phyloP scores from a whole-genome alignment of 2,888 invertebrate species.

The Aplocera efformata region DNA sequence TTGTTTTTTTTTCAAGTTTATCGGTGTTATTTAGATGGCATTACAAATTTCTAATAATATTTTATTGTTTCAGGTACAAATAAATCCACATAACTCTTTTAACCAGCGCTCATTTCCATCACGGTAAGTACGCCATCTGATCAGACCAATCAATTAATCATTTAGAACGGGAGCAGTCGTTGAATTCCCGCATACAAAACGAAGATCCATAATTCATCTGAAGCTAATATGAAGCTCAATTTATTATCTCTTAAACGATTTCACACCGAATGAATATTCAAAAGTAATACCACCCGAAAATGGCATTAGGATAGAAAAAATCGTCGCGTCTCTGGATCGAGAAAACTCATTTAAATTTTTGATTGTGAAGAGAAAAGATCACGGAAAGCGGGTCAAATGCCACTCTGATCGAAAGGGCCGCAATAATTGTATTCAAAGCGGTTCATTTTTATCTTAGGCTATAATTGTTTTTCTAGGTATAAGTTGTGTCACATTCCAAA shows the following conservation, averaged over 20 bases:
- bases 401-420: slow-evolving; percentile 55
- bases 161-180: slow-evolving; percentile 38
- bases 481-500: too few relatives aligned
- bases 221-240: slow-evolving; percentile 72
- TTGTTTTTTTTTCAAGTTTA: too few relatives aligned
- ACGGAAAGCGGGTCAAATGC: slow-evolving; percentile 46
- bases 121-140: slow-evolving; percentile 11
- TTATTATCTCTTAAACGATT: slow-evolving; percentile 77
- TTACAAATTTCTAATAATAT: not conserved
- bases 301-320: slow-evolving; percentile 68
- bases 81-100: too few relatives aligned
- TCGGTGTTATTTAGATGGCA: too few relatives aligned
- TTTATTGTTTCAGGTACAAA: slow-evolving; percentile 33
- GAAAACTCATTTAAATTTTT: slow-evolving; percentile 76
- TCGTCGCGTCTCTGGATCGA: slow-evolving; percentile 50
- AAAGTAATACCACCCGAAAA: slow-evolving; percentile 70
- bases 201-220: slow-evolving; percentile 65
- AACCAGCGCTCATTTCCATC: not conserved
- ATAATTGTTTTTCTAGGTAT: too few relatives aligned
- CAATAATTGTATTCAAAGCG: slow-evolving; percentile 42
- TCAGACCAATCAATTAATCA: slow-evolving; percentile 47
- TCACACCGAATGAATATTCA: slow-evolving; percentile 77
- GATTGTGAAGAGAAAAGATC: slow-evolving; percentile 62
- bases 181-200: slow-evolving; percentile 58
- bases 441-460: slow-evolving; percentile 31